phyloP scores from a whole-genome alignment of 2,888 invertebrate genomes.

The Macrosiphum euphorbiae region DNA sequence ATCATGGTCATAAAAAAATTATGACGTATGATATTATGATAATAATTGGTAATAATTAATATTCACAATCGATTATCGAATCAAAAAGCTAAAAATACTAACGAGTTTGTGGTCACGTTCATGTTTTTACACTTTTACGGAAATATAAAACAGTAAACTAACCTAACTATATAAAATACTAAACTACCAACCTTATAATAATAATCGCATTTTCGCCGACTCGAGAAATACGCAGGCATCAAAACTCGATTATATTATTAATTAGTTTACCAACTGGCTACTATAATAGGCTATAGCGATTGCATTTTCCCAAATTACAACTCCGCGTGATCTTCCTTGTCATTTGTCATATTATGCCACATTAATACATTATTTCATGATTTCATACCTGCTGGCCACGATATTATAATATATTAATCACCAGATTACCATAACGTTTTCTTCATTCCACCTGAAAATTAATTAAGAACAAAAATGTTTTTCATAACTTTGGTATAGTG shows the following conservation, averaged over 20 bases:
- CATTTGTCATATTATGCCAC: background rate
- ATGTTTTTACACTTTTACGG: background rate
- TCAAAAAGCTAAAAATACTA: background rate
- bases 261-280: background rate
- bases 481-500: no score
- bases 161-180: no score
- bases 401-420: background rate
- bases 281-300: background rate
- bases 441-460: no score
- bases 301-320: background rate
- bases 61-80: background rate
- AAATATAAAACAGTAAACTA: no score
- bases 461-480: no score
- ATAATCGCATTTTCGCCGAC: background rate
- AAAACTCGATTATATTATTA: background rate
- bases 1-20: background rate
- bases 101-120: background rate
- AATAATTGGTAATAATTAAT: background rate
- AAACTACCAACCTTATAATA: background rate
- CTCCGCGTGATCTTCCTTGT: background rate
- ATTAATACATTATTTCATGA: background rate
- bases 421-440: background rate
- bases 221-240: background rate
- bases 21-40: background rate
- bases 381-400: background rate